phyloP scores from a whole-genome alignment of 2,113 vertebrate genomes.

The Prochilodus magdalenae region DNA sequence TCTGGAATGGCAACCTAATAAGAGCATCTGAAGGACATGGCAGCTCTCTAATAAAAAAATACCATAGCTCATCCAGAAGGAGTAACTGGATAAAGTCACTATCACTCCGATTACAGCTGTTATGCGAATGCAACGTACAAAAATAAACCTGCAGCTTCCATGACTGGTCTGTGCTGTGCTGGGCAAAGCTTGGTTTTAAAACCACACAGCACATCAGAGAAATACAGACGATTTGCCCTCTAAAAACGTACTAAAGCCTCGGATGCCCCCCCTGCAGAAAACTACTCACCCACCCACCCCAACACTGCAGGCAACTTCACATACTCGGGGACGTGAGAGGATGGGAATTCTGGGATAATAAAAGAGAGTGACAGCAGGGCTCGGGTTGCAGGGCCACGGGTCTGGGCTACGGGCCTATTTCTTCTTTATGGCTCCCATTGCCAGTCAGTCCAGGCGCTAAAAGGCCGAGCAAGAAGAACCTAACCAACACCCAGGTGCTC shows the following conservation, averaged over 20 bases:
- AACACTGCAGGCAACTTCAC: slow-evolving; percentile 19
- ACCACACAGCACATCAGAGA: slow-evolving; percentile 31
- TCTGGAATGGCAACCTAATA: slow-evolving; percentile 43
- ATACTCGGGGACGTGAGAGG: slow-evolving; percentile 48
- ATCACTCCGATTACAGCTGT: slow-evolving; percentile 59
- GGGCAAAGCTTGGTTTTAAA: slow-evolving; percentile 5
- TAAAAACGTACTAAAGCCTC: slow-evolving; percentile 44
- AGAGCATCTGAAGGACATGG: slow-evolving; percentile 47
- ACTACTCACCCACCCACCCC: background rate
- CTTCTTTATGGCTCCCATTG: slow-evolving; percentile 41
- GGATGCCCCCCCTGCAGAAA: no score
- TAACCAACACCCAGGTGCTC: slow-evolving; percentile 8
- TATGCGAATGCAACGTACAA: slow-evolving; percentile 31
- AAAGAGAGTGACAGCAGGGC: slow-evolving; percentile 46
- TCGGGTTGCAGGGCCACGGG: slow-evolving; percentile 52
- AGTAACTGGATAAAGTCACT: slow-evolving; percentile 62
- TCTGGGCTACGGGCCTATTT: slow-evolving; percentile 39
- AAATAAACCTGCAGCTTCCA: slow-evolving; percentile 39
- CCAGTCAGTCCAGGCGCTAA: slow-evolving; percentile 10
- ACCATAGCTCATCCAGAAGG: slow-evolving; percentile 49
- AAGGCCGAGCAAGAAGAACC: slow-evolving; percentile 22
- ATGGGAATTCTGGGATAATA: slow-evolving; percentile 63
- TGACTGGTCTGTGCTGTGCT: background rate
- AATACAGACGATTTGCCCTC: slow-evolving; percentile 39
- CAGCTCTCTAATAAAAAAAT: slow-evolving; percentile 42